A percentile compares a stretch with the other conserved stretches of the same genome.
phyloP scores from a whole-genome alignment of 1,140 invertebrate genomes.

The Euura lappo region DNA sequence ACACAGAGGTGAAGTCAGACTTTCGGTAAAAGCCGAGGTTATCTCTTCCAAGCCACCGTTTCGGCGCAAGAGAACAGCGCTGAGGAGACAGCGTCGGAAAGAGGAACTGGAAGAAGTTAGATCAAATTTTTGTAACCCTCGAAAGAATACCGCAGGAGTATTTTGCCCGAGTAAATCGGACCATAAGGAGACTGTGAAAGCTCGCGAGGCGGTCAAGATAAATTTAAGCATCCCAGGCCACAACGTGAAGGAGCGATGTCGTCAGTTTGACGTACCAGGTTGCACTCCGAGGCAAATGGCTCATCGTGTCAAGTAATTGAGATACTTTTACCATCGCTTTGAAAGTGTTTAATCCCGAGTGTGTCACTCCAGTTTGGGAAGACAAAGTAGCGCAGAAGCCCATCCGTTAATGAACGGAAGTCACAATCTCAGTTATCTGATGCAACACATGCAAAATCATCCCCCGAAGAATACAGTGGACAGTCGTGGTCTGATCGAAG shows the following conservation, averaged over 20 bases:
- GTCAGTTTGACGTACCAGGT: constrained; percentile 5
- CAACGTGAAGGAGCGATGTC: constrained; percentile 12
- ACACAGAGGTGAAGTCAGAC: no score
- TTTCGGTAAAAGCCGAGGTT: constrained; percentile 25
- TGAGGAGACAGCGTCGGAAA: constrained; percentile 29
- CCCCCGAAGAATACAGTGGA: constrained; percentile 26
- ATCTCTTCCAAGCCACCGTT: constrained; percentile 25
- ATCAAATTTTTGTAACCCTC: neutral
- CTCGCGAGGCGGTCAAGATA: neutral
- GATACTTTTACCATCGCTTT: neutral
- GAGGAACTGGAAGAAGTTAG: constrained; percentile 22
- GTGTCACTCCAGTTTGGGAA: neutral
- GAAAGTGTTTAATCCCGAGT: neutral
- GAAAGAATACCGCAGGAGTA: no score
- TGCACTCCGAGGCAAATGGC: constrained; percentile 27
- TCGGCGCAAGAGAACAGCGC: constrained; percentile 28
- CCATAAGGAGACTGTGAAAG: neutral
- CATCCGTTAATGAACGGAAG: neutral
- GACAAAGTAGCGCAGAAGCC: neutral
- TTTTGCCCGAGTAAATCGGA: no score
- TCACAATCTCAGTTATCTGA: constrained; percentile 30
- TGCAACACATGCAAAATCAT: constrained; percentile 42
- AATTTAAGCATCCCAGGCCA: constrained; percentile 2
- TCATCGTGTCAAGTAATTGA: constrained; percentile 27
- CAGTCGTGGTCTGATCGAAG: constrained; percentile 11